phyloP scores from a whole-genome alignment of 1,140 invertebrate species.

The Aphis craccivora region DNA sequence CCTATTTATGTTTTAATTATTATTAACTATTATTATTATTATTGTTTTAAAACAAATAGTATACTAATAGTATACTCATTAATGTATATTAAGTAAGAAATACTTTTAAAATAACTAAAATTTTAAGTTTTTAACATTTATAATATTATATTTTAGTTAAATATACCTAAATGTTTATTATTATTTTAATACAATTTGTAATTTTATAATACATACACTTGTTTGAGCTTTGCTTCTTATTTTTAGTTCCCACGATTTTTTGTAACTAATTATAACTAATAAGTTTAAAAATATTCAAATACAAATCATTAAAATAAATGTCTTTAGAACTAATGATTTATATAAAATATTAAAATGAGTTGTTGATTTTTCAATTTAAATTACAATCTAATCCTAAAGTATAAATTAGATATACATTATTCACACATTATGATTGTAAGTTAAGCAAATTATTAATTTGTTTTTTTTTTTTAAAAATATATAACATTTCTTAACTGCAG shows the following conservation, averaged over 20 bases:
- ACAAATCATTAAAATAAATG: too few relatives aligned
- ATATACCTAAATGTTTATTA: background rate
- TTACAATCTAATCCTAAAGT: too few relatives aligned
- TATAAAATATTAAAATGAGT: too few relatives aligned
- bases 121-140: background rate
- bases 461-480: background rate
- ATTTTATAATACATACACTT: background rate
- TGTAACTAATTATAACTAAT: too few relatives aligned
- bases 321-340: too few relatives aligned
- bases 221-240: background rate
- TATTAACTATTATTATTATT: too few relatives aligned
- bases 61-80: background rate
- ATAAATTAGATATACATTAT: background rate
- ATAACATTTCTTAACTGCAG: background rate
- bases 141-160: background rate
- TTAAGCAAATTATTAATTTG: background rate
- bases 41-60: background rate
- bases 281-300: too few relatives aligned
- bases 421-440: background rate
- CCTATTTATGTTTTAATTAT: background rate
- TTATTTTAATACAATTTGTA: background rate
- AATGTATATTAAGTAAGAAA: background rate
- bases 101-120: background rate
- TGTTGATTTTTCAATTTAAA: too few relatives aligned
- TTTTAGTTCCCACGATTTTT: too few relatives aligned